Base-by-base conservation (phyloP, 2,113 vertebrate species). In the Triplophysa dalaica region DNA sequence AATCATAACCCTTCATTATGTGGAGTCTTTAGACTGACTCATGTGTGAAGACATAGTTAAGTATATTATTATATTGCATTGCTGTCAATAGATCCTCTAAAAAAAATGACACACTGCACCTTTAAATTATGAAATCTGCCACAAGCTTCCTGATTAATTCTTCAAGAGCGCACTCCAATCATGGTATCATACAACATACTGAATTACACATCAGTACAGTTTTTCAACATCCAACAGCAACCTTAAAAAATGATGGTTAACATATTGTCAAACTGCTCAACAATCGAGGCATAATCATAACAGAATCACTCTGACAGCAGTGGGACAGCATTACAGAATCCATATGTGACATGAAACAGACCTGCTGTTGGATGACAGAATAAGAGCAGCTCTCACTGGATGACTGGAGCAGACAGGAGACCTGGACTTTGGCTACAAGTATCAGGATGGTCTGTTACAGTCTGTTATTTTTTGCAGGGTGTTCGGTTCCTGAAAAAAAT, bases 351-450 rank as follows among this genome's bases (percentile, higher is more conserved):
- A 76, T 13, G 22, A 62, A 62, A n/a, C 13, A 75, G 58, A 6
- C 12, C 22, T 29, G 41, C 58, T n/a, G 22, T 21, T 17, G 38
- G 38, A 75, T 45, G 72, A 75, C 22, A 16, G 70, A 73, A 73
- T 62, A 45, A 52, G 45, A 63, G 60, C 58, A 75, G 43, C 62
- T 76, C 74, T 43, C 73, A 63, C 64, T 16, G 13, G 64, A 33
- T 80, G 78, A 50, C 54, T 84, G 63, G 56, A 68, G 48, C 83
- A 81, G 74, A 81, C 67, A 45, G 54, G 21, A 12, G 52, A 77
- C 22, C 66, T 80, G 65, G 33, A n/a, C 19, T 81, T 65, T 74
- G 54, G 22, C 43, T 54, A 26, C 54, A 68, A 60, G 21, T 74
- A 67, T 61, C 52, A 73, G 26, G n/a, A 69, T 3, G 45, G 17